Conservation (phyloP, 1,140 invertebrate species). For the Platyura marginata region DNA sequence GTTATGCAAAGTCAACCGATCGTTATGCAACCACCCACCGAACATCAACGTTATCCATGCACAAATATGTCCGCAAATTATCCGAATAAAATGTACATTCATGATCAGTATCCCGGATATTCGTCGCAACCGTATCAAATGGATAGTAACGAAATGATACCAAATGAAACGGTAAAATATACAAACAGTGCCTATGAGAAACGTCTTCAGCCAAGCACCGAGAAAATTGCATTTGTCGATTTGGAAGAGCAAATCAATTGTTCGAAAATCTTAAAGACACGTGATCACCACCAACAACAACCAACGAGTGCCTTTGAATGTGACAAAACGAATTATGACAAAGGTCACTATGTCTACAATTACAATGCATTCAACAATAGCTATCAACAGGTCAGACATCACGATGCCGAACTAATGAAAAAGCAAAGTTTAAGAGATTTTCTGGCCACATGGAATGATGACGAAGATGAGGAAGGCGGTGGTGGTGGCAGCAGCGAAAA, state of each 20-base stretch:
- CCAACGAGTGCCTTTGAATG: background rate
- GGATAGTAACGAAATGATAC: background rate
- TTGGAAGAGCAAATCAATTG: background rate
- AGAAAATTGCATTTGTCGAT: background rate
- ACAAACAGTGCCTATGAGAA: background rate
- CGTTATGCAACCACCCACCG: background rate
- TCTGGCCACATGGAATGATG: constrained; percentile 22
- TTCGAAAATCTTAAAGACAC: background rate
- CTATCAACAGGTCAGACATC: background rate
- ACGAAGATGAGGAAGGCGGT: constrained; percentile 14
- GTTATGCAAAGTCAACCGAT: background rate
- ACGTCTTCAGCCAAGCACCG: background rate
- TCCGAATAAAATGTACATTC: background rate
- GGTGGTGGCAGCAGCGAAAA: background rate
- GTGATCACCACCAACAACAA: background rate
- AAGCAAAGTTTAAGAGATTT: constrained; percentile 20
- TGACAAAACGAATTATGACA: background rate
- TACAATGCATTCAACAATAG: background rate
- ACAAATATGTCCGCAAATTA: background rate
- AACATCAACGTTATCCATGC: background rate
- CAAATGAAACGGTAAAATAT: background rate
- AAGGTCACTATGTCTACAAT: background rate
- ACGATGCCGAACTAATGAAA: constrained; percentile 4
- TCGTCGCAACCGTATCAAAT: background rate
- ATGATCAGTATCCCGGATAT: background rate